Evolutionary conservation across 2,888 invertebrate genomes (phyloP).

Genomic region (Drosophila melanosoma): DNA sequence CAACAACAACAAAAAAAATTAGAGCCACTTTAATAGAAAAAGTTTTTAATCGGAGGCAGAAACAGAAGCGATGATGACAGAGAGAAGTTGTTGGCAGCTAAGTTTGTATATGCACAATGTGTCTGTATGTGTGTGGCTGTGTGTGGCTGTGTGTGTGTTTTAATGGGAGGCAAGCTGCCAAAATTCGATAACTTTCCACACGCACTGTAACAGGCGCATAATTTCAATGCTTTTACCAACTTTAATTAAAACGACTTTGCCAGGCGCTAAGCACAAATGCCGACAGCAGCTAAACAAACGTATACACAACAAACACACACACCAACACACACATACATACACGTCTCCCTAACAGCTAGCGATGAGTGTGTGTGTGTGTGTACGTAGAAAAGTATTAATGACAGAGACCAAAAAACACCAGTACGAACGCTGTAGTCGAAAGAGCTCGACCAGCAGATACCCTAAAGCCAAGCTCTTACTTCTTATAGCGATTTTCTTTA

Average conservation of each 20-base stretch:
- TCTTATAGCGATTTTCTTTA: not conserved
- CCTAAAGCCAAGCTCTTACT: not conserved
- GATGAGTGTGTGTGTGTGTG: not conserved
- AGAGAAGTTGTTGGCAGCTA: constrained; percentile 24
- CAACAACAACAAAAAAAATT: not conserved
- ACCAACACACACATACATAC: constrained; percentile 1
- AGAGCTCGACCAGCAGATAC: not conserved
- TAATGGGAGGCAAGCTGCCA: constrained; percentile 25
- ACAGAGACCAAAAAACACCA: not conserved
- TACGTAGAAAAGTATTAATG: not conserved
- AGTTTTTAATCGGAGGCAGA: constrained; percentile 45
- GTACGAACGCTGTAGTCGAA: no score
- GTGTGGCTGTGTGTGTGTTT: constrained; percentile 2
- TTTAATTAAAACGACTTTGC: constrained; percentile 73
- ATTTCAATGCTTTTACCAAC: constrained; percentile 69
- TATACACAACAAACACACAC: constrained; percentile 5
- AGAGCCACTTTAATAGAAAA: constrained; percentile 36
- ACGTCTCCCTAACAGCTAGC: not conserved
- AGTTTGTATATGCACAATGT: not conserved
- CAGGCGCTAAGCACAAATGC: constrained; percentile 55
- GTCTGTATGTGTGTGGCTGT: not conserved
- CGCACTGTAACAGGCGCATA: constrained; percentile 43
- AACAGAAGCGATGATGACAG: constrained; percentile 11
- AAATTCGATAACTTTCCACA: constrained; percentile 54
- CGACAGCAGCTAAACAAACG: constrained; percentile 21